Conservation (phyloP, 2,113 vertebrate species). For the Galeopterus variegatus region DNA sequence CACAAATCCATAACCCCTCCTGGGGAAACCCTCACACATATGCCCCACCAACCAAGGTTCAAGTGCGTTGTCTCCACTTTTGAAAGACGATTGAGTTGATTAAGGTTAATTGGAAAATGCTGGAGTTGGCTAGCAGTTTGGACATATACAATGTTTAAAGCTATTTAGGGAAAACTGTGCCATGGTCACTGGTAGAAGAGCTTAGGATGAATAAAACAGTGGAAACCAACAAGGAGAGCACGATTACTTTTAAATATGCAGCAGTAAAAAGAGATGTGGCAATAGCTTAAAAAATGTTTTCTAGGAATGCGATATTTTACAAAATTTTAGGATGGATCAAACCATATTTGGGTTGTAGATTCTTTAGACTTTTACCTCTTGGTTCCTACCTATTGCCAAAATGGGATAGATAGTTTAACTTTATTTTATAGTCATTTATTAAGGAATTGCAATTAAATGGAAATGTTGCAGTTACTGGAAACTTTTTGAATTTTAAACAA, state of each 20-base stretch:
- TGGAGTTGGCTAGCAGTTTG: conserved; percentile 51
- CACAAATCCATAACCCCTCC: background rate
- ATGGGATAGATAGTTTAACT: background rate
- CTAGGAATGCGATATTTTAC: background rate
- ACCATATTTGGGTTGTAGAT: background rate
- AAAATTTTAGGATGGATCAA: background rate
- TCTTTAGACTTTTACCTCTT: conserved; percentile 2
- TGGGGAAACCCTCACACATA: background rate
- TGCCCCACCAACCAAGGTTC: background rate
- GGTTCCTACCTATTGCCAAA: background rate
- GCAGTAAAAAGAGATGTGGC: background rate
- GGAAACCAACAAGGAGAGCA: background rate
- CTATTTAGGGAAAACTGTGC: conserved; percentile 43
- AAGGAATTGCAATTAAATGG: conserved; percentile 76
- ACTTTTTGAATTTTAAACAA: conserved; percentile 78
- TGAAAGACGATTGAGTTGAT: conserved; percentile 31
- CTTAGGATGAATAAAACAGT: background rate
- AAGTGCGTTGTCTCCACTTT: background rate
- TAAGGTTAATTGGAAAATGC: conserved; percentile 60
- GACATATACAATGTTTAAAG: conserved; percentile 41
- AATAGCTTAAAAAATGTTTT: conserved; percentile 15
- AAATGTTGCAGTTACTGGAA: conserved; percentile 75
- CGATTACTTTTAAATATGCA: conserved; percentile 38
- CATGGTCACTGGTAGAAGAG: conserved; percentile 24
- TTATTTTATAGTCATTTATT: conserved; percentile 39